Base-by-base conservation (phyloP, 2,113 vertebrate species). In the Hippoglossus stenolepis region DNA sequence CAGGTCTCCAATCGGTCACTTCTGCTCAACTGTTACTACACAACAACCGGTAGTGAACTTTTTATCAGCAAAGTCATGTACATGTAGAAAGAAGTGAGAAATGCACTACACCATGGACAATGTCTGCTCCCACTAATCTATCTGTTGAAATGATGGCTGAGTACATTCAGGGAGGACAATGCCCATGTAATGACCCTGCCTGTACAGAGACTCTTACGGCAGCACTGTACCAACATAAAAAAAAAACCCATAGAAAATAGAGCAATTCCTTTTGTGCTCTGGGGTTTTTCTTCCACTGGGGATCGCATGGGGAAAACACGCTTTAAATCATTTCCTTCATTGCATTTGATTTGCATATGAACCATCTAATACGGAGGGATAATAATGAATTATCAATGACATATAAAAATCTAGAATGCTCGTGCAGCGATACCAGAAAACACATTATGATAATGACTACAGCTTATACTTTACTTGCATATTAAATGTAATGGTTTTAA, bases 321-420 rank as follows among this genome's bases (percentile, higher is more conserved):
- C 59, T 84, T 77, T 81, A 80, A 89, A 79, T 82, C 38, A 69
- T 65, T 87, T 83, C 77, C 76, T 70, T 71, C 67, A 62, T 70
- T 77, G 86, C 73, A 86, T 92, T 87, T 86, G 24, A 92, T 93
- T 93, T 93, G 83, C 91, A 93, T 93, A 85, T 81, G 76, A 91
- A 84, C 70, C 54, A 75, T 84, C 82, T 87, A 88, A 91, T 80
- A 74, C 58, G 28, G 45, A 74, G 58, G 73, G 23, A 71, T 77
- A 81, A 84, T 87, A 82, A 89, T 91, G 74, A 91, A 91, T 93
- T 87, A 90, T 86, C 90, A 90, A 79, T 85, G 89, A 78, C 83
- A 88, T 81, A 85, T 70, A 87, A 90, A 77, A 86, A 87, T 84
- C 70, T 51, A 80, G 84, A 93, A 80, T 86, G 87, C 81, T 90